These are phyloP conservation scores for Andrena fulva DNA, from an alignment of 2,888 invertebrate genomes.

Conservation along the genomic window DNA sequence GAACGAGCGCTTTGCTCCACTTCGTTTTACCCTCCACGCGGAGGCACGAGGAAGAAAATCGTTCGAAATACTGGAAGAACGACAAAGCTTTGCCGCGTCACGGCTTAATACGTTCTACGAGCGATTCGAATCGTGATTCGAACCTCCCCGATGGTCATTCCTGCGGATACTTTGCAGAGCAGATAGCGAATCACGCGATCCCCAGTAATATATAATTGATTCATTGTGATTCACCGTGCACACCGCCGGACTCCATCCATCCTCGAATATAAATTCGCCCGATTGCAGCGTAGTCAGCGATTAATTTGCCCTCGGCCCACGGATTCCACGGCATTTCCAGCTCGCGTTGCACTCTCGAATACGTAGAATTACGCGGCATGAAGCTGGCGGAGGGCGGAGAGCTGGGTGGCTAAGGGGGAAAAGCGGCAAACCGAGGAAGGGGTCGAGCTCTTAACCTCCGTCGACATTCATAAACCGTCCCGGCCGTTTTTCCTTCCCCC, in stretches of 20 bases:
- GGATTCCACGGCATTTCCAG: conserved; percentile 34
- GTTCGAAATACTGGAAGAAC: not conserved
- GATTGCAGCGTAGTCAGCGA: conserved; percentile 40
- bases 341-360: not conserved
- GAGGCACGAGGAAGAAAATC: not conserved
- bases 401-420: not conserved
- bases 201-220: conserved; percentile 48
- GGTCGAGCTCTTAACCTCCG: conserved; percentile 45
- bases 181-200: conserved; percentile 8
- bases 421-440: conserved; percentile 23
- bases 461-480: conserved; percentile 42
- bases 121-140: conserved; percentile 26
- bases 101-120: not conserved
- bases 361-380: conserved; percentile 31
- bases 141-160: conserved; percentile 10
- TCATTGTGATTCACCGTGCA: conserved; percentile 43
- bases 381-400: conserved; percentile 3
- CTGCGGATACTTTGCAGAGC: not conserved
- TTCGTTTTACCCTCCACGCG: no score
- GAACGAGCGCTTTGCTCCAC: conserved; percentile 16
- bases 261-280: conserved; percentile 46
- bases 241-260: conserved; percentile 7
- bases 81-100: not conserved
- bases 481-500: conserved; percentile 21
- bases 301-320: conserved; percentile 38